phyloP scores from a whole-genome alignment of 2,888 invertebrate genomes.

The Apocheima hispidaria region DNA sequence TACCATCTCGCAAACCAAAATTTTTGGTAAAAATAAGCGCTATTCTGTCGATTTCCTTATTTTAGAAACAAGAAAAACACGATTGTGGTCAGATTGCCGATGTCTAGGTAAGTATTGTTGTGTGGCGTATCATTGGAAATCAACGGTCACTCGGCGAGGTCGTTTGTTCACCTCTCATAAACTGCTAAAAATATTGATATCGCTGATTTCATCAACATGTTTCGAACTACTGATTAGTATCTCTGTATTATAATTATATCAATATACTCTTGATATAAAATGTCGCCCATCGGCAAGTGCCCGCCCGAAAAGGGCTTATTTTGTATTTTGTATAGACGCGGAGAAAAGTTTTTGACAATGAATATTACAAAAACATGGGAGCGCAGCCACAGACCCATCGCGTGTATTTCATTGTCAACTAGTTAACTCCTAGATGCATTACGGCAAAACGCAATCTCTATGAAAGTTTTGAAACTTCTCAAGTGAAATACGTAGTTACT shows the following conservation, averaged over 20 bases:
- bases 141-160: constrained; percentile 67
- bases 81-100: constrained; percentile 67
- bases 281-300: too few relatives aligned
- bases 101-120: constrained; percentile 48
- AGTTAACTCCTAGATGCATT: too few relatives aligned
- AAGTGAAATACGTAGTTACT: not conserved
- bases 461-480: constrained; percentile 3
- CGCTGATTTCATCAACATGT: not conserved
- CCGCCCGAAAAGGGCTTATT: too few relatives aligned
- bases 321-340: too few relatives aligned
- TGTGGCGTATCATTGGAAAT: constrained; percentile 63
- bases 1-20: constrained; percentile 13
- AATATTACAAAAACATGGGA: too few relatives aligned
- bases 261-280: too few relatives aligned
- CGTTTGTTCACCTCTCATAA: constrained; percentile 70
- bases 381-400: too few relatives aligned
- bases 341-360: too few relatives aligned
- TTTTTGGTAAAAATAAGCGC: constrained; percentile 8
- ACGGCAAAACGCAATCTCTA: not conserved
- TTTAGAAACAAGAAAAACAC: constrained; percentile 67
- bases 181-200: constrained; percentile 8
- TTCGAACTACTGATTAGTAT: not conserved
- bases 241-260: too few relatives aligned
- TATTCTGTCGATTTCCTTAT: constrained; percentile 47
- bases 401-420: too few relatives aligned